Evolutionary conservation across 2,797 vertebrate genomes (phyloP).

Genomic region (Acanthiza pusilla): DNA sequence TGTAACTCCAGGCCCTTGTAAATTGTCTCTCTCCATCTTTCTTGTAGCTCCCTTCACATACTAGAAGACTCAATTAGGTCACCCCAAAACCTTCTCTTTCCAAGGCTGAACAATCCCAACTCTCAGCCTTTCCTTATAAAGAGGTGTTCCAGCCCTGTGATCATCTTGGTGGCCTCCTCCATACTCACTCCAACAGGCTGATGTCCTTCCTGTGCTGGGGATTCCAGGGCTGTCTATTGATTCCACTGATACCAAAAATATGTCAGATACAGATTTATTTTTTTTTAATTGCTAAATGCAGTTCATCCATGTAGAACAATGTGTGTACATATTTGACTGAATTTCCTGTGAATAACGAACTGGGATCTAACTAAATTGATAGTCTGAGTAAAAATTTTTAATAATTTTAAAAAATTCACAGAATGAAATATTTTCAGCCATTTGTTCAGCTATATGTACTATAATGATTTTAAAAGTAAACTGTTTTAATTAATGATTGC

Average conservation of each 20-base stretch:
- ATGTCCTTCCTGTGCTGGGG: background rate
- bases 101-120: background rate
- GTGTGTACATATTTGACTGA: background rate
- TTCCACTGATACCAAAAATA: background rate
- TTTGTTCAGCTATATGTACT: background rate
- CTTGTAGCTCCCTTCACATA: background rate
- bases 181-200: background rate
- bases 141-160: background rate
- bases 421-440: background rate
- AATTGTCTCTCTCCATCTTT: background rate
- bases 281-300: background rate
- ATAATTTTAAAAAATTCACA: background rate
- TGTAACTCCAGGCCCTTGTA: background rate
- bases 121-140: background rate
- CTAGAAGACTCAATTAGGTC: rapidly evolving
- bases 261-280: background rate
- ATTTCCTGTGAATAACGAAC: background rate
- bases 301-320: background rate
- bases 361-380: background rate
- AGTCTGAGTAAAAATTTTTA: background rate
- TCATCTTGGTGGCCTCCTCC: background rate
- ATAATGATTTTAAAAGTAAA: slow-evolving; percentile 16
- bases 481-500: background rate
- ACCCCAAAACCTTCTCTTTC: background rate
- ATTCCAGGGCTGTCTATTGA: too few relatives aligned